Conservation (phyloP, 2,113 vertebrate species). For the Boleophthalmus pectinirostris region DNA sequence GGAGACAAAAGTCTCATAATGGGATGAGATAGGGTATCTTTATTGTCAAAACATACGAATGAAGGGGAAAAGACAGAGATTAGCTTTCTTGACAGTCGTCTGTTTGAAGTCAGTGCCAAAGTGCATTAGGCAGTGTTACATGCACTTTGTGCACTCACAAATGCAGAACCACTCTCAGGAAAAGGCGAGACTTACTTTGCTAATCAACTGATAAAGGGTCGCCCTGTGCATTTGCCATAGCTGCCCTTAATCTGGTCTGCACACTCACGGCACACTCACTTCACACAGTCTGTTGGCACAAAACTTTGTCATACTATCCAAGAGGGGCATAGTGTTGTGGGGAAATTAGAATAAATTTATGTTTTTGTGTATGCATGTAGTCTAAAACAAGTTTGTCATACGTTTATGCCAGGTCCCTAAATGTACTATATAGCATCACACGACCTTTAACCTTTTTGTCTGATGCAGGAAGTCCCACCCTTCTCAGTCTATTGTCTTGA, state of each 20-base stretch:
- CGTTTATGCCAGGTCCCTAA: constrained; percentile 18
- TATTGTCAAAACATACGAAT: constrained; percentile 84
- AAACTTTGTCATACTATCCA: constrained; percentile 26
- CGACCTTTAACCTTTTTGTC: constrained; percentile 73
- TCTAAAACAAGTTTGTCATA: background rate
- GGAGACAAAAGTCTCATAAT: constrained; percentile 73
- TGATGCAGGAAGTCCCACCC: constrained; percentile 78
- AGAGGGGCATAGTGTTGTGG: background rate
- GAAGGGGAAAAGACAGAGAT: constrained; percentile 74
- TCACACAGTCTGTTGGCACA: constrained; percentile 57
- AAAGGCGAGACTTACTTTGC: constrained; percentile 79
- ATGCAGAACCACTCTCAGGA: constrained; percentile 73
- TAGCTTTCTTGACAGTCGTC: constrained; percentile 76
- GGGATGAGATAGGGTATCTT: constrained; percentile 81
- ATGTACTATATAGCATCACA: constrained; percentile 49
- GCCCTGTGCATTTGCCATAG: constrained; percentile 59
- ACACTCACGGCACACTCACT: constrained; percentile 75
- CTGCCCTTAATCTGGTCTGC: constrained; percentile 65
- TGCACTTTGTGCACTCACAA: constrained; percentile 63
- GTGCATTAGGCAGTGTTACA: constrained; percentile 78
- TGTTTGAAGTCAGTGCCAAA: constrained; percentile 82
- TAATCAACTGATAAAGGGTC: constrained; percentile 82
- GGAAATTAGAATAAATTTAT: background rate
- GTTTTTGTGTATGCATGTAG: background rate
- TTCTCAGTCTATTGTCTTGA: constrained; percentile 71